Conservation (phyloP, 2,888 invertebrate species). For the Drosophila atroscutellata region DNA sequence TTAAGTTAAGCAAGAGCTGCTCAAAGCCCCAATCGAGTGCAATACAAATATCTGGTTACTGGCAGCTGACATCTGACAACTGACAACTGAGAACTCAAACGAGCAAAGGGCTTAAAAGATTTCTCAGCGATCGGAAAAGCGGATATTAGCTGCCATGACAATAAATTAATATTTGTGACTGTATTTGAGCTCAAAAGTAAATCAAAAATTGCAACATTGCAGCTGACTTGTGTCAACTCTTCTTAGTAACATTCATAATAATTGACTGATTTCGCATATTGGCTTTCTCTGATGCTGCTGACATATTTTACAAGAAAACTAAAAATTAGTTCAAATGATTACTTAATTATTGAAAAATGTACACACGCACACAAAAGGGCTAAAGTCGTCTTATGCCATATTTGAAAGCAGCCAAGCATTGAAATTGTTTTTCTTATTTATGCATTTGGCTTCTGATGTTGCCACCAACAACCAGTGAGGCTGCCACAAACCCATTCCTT, state of each 20-base stretch:
- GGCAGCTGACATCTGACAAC: background rate
- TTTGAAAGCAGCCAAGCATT: constrained; percentile 36
- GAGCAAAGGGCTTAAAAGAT: background rate
- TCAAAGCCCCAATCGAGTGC: background rate
- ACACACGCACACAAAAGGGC: constrained; percentile 24
- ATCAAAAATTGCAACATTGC: background rate
- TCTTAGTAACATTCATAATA: background rate
- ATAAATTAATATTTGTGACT: background rate
- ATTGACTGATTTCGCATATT: background rate
- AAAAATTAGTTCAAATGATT: background rate
- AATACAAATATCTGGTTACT: background rate
- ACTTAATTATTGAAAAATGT: background rate
- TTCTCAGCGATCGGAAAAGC: background rate
- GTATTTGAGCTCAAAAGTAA: background rate
- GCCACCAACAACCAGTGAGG: background rate
- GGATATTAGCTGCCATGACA: background rate
- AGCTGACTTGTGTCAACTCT: background rate
- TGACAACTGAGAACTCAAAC: background rate
- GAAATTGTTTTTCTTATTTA: constrained; percentile 59
- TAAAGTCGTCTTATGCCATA: constrained; percentile 32
- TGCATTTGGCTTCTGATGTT: constrained; percentile 30
- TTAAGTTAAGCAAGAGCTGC: constrained; percentile 4
- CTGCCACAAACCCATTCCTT: background rate
- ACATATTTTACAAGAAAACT: background rate
- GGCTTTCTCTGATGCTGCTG: background rate